Percentiles rank a stretch among this genome's conserved stretches.
Conservation (phyloP, 2,113 vertebrate species). For the Regulus satrapa region DNA sequence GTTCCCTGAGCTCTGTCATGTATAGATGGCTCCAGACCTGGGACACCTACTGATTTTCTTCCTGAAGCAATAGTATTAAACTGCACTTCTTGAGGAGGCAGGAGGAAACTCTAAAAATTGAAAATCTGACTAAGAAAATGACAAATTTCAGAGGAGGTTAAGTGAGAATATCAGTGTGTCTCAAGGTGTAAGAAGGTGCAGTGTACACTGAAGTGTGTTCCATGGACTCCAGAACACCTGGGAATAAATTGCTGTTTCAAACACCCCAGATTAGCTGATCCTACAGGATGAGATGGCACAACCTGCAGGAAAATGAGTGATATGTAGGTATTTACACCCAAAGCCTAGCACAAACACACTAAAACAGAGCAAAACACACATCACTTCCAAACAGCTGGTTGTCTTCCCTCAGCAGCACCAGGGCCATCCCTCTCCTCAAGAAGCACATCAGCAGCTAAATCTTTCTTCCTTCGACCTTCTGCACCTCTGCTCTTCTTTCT, state of each 20-base stretch:
- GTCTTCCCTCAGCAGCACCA: background rate
- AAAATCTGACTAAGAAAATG: background rate
- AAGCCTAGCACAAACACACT: background rate
- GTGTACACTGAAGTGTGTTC: background rate
- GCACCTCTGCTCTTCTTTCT: background rate
- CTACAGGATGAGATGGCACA: background rate
- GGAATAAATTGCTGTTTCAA: background rate
- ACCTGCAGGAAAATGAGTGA: background rate
- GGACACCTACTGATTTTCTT: background rate
- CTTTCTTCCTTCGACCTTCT: background rate
- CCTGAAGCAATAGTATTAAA: background rate
- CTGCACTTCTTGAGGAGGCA: background rate
- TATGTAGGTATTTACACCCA: background rate
- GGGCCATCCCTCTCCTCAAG: background rate
- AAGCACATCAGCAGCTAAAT: background rate
- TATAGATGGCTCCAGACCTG: background rate
- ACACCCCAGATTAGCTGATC: background rate
- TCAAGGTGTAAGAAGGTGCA: background rate
- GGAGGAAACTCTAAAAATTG: background rate
- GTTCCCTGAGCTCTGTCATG: background rate
- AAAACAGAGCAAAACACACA: background rate
- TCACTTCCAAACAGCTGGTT: background rate
- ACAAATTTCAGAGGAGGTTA: background rate
- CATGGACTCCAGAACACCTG: rapidly evolving
- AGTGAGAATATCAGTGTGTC: background rate